Percentiles rank a stretch among this genome's conserved stretches.
Conservation (phyloP, 2,113 vertebrate genomes). For the Grammomys surdaster region DNA sequence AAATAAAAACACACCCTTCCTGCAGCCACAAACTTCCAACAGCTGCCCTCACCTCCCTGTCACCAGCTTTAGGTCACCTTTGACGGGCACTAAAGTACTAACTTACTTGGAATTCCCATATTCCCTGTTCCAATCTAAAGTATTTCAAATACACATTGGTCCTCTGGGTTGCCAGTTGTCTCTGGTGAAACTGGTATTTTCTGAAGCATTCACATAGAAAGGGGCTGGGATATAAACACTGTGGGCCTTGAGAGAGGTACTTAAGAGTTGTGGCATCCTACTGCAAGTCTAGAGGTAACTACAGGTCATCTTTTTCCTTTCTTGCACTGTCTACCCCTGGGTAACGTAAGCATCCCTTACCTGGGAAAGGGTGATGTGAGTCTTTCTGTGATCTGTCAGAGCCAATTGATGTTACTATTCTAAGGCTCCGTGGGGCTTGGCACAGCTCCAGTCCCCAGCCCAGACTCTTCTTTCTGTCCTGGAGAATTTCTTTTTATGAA, state of each 20-base stretch:
- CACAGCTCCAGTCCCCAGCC: not conserved
- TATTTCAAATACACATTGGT: slow-evolving; percentile 1
- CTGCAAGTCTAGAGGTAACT: not conserved
- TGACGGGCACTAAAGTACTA: slow-evolving; percentile 11
- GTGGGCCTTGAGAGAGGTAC: not conserved
- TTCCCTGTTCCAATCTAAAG: not conserved
- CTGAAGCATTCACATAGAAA: not conserved
- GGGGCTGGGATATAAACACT: not conserved
- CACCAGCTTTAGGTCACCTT: not conserved
- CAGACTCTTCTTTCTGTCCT: not conserved
- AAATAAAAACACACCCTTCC: slow-evolving; percentile 13
- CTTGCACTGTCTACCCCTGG: not conserved
- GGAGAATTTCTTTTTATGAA: not conserved
- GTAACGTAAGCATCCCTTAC: not conserved
- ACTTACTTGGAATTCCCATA: not conserved
- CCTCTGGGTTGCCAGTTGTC: not conserved
- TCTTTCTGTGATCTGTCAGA: not conserved
- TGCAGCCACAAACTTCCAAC: not conserved
- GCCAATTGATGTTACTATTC: not conserved
- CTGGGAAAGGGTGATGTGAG: not conserved
- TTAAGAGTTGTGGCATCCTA: not conserved
- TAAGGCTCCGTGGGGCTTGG: not conserved
- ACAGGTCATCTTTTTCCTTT: not conserved
- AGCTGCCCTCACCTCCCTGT: not conserved
- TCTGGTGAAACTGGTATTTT: slow-evolving; percentile 21